phyloP scores from a whole-genome alignment of 2,113 vertebrate species.

The Anolis sagrei region DNA sequence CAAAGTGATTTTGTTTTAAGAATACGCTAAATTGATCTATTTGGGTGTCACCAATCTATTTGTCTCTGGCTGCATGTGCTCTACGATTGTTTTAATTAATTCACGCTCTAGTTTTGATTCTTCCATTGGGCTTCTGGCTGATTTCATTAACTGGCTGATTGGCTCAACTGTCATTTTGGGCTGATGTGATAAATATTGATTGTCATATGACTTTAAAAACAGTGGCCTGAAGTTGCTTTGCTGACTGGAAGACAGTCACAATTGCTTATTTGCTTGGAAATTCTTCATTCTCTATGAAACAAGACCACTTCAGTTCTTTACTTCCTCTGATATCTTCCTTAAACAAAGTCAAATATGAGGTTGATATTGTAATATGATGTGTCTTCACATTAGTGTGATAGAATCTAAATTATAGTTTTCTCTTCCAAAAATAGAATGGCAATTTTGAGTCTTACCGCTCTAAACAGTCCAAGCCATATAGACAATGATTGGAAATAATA shows the following conservation, averaged over 20 bases:
- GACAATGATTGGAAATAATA: not conserved
- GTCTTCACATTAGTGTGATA: not conserved
- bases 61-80: not conserved
- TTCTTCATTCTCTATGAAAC: not conserved
- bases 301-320: not conserved
- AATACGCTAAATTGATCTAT: slow-evolving; percentile 17
- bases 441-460: not conserved
- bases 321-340: not conserved
- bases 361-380: not conserved
- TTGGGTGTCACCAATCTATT: not conserved
- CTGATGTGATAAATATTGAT: slow-evolving; percentile 3
- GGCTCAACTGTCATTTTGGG: not conserved
- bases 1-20: slow-evolving; percentile 23
- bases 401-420: not conserved
- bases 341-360: not conserved
- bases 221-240: not conserved
- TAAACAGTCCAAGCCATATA: not conserved
- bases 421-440: not conserved
- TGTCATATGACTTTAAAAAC: slow-evolving; percentile 25
- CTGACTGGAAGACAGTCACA: slow-evolving; percentile 2
- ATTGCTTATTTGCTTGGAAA: not conserved
- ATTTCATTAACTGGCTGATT: slow-evolving; percentile 14
- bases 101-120: slow-evolving; percentile 13
- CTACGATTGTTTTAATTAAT: slow-evolving; percentile 15
- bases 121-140: not conserved